Percentiles rank a stretch among this genome's conserved stretches.
Evolutionary conservation across 35 echinoderm and acorn worm species (phyloP).

Genomic region (Hemicentrotus pulcherrimus): DNA sequence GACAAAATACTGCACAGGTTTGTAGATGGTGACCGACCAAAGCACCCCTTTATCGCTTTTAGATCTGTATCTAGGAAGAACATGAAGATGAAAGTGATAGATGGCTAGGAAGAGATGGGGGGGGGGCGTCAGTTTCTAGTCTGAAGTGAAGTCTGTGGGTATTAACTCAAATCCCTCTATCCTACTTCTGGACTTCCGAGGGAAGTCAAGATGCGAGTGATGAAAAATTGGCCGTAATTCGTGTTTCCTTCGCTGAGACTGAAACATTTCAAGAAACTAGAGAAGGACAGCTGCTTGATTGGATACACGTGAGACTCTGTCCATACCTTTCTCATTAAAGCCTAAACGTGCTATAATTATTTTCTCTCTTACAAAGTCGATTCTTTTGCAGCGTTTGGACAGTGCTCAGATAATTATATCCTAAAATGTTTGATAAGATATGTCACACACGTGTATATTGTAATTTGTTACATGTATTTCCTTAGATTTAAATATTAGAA

Average conservation of each 20-base stretch:
- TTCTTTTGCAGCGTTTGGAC: background rate
- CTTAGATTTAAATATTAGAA: too few species aligned
- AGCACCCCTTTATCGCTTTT: too few species aligned
- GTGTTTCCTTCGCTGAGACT: background rate
- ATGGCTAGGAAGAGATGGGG: background rate
- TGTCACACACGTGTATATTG: too few species aligned
- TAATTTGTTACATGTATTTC: too few species aligned
- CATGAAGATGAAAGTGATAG: too few species aligned
- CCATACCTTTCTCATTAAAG: background rate
- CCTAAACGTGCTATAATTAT: background rate
- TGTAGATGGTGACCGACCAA: too few species aligned
- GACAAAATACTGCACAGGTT: too few species aligned
- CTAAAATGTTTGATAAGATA: too few species aligned
- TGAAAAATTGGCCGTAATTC: slow-evolving; percentile 18
- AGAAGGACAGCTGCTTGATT: background rate
- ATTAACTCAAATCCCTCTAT: slow-evolving; percentile 13
- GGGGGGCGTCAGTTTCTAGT: background rate
- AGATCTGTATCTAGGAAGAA: too few species aligned
- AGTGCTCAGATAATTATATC: too few species aligned
- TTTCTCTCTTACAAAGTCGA: background rate
- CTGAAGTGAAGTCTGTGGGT: background rate
- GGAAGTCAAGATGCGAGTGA: slow-evolving; percentile 16
- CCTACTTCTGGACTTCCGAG: slow-evolving; percentile 7
- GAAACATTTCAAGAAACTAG: background rate
- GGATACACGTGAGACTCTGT: background rate